phyloP scores from a whole-genome alignment of 2,888 invertebrate genomes.

The Heliconius sara region DNA sequence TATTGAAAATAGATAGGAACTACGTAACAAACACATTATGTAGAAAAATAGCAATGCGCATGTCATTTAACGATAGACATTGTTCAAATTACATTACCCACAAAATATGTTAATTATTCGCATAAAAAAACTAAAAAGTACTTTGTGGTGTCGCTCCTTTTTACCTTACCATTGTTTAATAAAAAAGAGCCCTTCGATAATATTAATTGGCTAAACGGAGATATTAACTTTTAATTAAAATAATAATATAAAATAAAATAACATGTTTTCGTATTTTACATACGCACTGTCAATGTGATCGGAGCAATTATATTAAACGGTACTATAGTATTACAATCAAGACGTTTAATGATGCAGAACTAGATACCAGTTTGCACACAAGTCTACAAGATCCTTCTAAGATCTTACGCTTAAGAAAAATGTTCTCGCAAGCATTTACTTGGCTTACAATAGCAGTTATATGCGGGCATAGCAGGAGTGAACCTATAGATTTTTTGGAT shows the following conservation, averaged over 20 bases:
- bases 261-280: neutral
- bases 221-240: neutral
- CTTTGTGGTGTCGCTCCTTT: no score
- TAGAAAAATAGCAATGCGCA: neutral
- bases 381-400: neutral
- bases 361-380: neutral
- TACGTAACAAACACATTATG: neutral
- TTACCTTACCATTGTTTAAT: neutral
- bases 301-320: constrained; percentile 12
- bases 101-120: neutral
- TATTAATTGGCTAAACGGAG: neutral
- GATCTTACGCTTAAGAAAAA: neutral
- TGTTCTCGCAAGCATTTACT: neutral
- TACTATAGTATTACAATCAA: neutral
- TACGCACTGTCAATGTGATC: constrained; percentile 12
- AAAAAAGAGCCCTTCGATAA: neutral
- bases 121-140: neutral
- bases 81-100: neutral
- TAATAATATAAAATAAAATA: neutral
- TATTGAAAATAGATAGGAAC: neutral
- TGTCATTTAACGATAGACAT: neutral
- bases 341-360: neutral
- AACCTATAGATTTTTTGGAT: neutral
- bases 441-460: neutral
- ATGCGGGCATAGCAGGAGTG: neutral